Conservation (phyloP, 2,888 invertebrate species). For the Agriotes lineatus region DNA sequence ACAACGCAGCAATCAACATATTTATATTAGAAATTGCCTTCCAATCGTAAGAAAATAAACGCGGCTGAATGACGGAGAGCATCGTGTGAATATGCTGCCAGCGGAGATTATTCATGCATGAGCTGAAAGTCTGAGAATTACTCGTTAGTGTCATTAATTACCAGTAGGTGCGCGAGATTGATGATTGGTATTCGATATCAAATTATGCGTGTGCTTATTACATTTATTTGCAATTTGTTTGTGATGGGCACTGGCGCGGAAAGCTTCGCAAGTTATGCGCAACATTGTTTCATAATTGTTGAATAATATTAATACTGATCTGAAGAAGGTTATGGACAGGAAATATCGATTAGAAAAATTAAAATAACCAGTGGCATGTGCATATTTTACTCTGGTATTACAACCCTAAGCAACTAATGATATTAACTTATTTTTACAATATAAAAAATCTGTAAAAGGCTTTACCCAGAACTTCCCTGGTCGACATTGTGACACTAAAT, state of each 20-base stretch:
- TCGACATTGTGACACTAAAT: no score
- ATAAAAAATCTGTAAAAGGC: no score
- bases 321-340: no score
- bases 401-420: no score
- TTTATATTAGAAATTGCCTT: constrained; percentile 6
- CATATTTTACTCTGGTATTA: no score
- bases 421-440: no score
- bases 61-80: not conserved
- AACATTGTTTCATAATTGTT: no score
- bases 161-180: not conserved
- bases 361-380: no score
- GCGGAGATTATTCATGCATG: not conserved
- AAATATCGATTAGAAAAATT: no score
- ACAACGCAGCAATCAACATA: constrained; percentile 2
- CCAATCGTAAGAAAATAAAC: constrained; percentile 1
- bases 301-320: no score
- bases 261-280: no score
- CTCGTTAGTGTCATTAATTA: constrained; percentile 7
- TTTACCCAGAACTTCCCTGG: no score
- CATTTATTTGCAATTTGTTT: not conserved
- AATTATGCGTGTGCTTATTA: not conserved
- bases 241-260: not conserved
- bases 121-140: constrained; percentile 6
- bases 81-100: constrained; percentile 3
- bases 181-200: not conserved